phyloP scores from a whole-genome alignment of 2,113 vertebrate genomes.

The Microcebus lehilahytsara region DNA sequence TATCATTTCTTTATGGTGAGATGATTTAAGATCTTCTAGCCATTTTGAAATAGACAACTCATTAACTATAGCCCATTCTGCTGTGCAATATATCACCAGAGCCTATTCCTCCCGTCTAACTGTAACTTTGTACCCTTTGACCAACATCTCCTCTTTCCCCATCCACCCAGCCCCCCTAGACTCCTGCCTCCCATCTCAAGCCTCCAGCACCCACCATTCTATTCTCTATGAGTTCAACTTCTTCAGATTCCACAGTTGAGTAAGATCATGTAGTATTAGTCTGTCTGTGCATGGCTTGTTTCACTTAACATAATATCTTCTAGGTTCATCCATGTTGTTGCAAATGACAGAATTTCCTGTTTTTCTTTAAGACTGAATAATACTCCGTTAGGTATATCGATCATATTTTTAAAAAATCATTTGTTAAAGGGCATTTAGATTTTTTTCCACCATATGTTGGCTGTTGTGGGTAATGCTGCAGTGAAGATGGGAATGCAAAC shows the following conservation, averaged over 20 bases:
- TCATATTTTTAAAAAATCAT: not conserved
- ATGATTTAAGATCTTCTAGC: not conserved
- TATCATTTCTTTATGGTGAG: not conserved
- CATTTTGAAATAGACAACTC: not conserved
- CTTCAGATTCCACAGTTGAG: not conserved
- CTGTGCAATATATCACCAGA: not conserved
- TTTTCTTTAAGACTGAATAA: not conserved
- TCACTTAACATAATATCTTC: not conserved
- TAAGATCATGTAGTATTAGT: not conserved
- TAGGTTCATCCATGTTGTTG: not conserved
- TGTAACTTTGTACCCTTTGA: not conserved
- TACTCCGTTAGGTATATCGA: not conserved
- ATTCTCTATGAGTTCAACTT: not conserved
- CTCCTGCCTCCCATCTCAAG: no score
- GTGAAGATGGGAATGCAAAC: no score
- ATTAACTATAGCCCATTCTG: not conserved
- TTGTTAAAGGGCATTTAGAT: not conserved
- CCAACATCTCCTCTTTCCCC: not conserved
- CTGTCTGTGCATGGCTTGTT: not conserved
- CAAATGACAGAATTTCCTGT: not conserved
- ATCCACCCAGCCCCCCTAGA: rapidly evolving
- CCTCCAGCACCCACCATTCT: not conserved
- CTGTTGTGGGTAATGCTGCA: no score
- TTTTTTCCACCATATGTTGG: no score
- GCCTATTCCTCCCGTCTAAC: not conserved